Evolutionary conservation across 2,888 invertebrate species (phyloP).

Genomic region (Caenorhabditis virilis): DNA sequence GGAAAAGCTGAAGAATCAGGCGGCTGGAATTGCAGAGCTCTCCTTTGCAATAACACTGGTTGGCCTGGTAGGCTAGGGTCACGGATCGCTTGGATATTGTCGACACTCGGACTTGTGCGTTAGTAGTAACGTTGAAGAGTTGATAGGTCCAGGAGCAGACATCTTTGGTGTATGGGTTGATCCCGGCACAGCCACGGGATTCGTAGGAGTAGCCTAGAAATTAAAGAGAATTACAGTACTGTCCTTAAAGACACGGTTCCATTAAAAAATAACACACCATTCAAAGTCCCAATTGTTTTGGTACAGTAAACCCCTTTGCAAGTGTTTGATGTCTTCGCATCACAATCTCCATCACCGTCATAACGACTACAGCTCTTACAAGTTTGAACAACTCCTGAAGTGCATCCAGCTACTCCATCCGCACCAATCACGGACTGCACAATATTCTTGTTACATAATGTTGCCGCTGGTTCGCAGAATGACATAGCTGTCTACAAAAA

Average conservation of each 20-base stretch:
- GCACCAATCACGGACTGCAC: not conserved
- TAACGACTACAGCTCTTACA: conserved; percentile 25
- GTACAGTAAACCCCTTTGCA: conserved; percentile 25
- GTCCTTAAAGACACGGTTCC: not conserved
- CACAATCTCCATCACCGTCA: conserved; percentile 20
- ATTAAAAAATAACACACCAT: conserved; percentile 8
- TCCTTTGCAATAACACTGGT: conserved; percentile 33
- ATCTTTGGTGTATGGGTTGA: conserved; percentile 31
- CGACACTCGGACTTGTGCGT: not conserved
- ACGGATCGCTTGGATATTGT: conserved; percentile 11
- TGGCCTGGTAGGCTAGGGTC: conserved; percentile 9
- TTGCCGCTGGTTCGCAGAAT: not conserved
- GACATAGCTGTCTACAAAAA: not conserved
- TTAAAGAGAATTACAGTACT: not conserved
- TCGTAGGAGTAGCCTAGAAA: conserved; percentile 16
- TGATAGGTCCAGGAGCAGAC: conserved; percentile 37
- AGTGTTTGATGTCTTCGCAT: conserved; percentile 8
- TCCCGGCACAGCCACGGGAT: conserved; percentile 26
- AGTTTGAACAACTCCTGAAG: conserved; percentile 3
- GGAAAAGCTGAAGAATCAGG: not conserved
- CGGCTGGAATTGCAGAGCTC: conserved; percentile 24
- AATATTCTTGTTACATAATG: not conserved
- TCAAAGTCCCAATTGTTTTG: conserved; percentile 17
- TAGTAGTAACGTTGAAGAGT: conserved; percentile 20
- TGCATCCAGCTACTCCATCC: not conserved